Evolutionary conservation across 1,140 invertebrate species (phyloP).

Genomic region (Habropoda laboriosa): DNA sequence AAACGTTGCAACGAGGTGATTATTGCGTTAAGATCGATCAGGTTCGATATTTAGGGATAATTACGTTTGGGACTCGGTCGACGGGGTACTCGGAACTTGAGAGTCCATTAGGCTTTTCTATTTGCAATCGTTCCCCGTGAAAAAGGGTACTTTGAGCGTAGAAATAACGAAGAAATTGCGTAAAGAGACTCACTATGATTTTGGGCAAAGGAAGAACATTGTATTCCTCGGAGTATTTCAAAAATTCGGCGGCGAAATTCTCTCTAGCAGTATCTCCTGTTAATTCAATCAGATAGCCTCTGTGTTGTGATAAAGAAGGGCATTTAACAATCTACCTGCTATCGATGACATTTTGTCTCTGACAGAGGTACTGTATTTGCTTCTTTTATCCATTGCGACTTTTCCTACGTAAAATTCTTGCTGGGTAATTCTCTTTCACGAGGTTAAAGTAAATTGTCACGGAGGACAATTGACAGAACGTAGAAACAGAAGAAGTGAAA

Average conservation of each 20-base stretch:
- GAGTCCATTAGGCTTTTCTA: neutral
- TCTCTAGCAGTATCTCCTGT: slow-evolving; percentile 30
- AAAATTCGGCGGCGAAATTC: slow-evolving; percentile 57
- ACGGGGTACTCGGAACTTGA: neutral
- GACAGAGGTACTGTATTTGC: slow-evolving; percentile 14
- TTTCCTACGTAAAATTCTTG: neutral
- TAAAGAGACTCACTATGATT: slow-evolving; percentile 29
- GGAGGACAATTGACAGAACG: neutral
- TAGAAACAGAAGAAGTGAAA: too few relatives aligned
- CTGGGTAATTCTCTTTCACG: too few relatives aligned
- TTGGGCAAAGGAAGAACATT: slow-evolving; percentile 40
- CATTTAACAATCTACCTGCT: neutral
- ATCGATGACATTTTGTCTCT: slow-evolving; percentile 21
- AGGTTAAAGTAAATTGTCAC: neutral
- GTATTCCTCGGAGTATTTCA: slow-evolving; percentile 39
- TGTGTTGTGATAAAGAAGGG: neutral
- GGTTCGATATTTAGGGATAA: neutral
- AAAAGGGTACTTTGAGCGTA: neutral
- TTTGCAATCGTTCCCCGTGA: neutral
- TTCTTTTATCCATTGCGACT: slow-evolving; percentile 31
- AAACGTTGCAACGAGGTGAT: neutral
- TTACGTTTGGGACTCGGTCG: neutral
- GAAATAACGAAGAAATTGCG: neutral
- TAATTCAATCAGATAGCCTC: neutral
- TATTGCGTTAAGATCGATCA: neutral